These are phyloP conservation scores for Portunus trituberculatus DNA, from an alignment of 1,140 invertebrate genomes.

Conservation along the genomic window DNA sequence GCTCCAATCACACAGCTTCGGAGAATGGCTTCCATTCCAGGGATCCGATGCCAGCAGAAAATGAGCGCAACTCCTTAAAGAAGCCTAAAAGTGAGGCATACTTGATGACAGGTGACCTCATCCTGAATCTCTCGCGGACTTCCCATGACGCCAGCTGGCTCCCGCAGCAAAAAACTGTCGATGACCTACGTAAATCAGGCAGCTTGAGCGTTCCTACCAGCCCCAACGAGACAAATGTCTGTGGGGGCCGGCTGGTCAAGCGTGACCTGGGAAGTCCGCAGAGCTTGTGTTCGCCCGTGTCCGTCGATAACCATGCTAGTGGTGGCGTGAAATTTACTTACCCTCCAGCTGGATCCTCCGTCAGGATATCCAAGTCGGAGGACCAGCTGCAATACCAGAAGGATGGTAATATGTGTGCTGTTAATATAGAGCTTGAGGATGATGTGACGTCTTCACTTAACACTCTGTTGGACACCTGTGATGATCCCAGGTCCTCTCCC, in stretches of 20 bases:
- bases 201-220: slow-evolving; percentile 76
- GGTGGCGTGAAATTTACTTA: slow-evolving; percentile 78
- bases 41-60: slow-evolving; percentile 58
- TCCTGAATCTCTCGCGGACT: slow-evolving; percentile 92
- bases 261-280: slow-evolving; percentile 73
- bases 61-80: slow-evolving; percentile 73
- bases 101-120: slow-evolving; percentile 98
- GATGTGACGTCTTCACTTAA: slow-evolving; percentile 95
- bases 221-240: slow-evolving; percentile 69
- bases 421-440: slow-evolving; percentile 92
- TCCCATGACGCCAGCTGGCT: slow-evolving; percentile 82
- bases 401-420: slow-evolving; percentile 88
- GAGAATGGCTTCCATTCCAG: slow-evolving; percentile 60
- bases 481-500: slow-evolving; percentile 78
- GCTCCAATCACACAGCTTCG: slow-evolving; percentile 51
- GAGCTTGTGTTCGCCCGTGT: slow-evolving; percentile 74
- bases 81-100: slow-evolving; percentile 90
- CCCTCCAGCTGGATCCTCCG: slow-evolving; percentile 81
- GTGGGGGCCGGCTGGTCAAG: slow-evolving; percentile 53
- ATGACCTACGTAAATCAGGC: slow-evolving; percentile 68
- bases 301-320: slow-evolving; percentile 78
- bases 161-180: slow-evolving; percentile 72
- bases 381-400: slow-evolving; percentile 91
- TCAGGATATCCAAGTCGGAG: slow-evolving; percentile 91
- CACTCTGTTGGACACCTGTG: slow-evolving; percentile 90